These are phyloP conservation scores for Rousettus leschenaultii DNA, from an alignment of 2,113 vertebrate genomes.

Conservation along the genomic window DNA sequence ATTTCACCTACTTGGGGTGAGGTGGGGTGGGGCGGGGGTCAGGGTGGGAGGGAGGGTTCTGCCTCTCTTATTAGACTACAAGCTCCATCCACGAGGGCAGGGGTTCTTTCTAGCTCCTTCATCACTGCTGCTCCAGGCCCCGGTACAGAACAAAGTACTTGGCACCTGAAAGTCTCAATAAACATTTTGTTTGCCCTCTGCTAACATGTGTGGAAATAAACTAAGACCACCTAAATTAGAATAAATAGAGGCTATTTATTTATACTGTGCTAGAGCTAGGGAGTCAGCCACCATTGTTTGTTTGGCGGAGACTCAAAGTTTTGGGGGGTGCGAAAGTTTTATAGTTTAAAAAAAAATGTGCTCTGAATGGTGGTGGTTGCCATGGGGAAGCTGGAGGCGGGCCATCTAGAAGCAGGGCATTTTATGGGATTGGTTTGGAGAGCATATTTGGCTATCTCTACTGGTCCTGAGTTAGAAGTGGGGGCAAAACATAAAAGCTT, in stretches of 20 bases:
- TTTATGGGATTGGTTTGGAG: not conserved
- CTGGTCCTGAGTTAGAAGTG: not conserved
- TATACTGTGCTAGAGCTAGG: too few relatives aligned
- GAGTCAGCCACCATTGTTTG: not conserved
- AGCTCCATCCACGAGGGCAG: not conserved
- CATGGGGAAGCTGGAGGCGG: not conserved
- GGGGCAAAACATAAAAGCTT: not conserved
- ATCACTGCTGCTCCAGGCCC: not conserved
- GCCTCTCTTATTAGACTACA: not conserved
- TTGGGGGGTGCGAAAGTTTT: not conserved
- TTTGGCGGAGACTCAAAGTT: not conserved
- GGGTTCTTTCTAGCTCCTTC: not conserved
- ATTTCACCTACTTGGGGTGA: not conserved
- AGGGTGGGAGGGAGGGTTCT: not conserved
- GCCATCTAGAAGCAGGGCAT: not conserved
- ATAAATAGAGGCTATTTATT: not conserved
- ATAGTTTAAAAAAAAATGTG: not conserved
- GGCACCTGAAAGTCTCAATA: not conserved
- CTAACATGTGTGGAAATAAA: not conserved
- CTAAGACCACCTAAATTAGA: not conserved
- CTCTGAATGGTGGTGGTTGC: not conserved
- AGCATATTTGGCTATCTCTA: not conserved
- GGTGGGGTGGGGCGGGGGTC: too few relatives aligned
- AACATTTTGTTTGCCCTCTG: not conserved
- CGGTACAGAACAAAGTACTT: too few relatives aligned